phyloP scores from a whole-genome alignment of 1,140 invertebrate genomes.

The Aleiodes sp. region DNA sequence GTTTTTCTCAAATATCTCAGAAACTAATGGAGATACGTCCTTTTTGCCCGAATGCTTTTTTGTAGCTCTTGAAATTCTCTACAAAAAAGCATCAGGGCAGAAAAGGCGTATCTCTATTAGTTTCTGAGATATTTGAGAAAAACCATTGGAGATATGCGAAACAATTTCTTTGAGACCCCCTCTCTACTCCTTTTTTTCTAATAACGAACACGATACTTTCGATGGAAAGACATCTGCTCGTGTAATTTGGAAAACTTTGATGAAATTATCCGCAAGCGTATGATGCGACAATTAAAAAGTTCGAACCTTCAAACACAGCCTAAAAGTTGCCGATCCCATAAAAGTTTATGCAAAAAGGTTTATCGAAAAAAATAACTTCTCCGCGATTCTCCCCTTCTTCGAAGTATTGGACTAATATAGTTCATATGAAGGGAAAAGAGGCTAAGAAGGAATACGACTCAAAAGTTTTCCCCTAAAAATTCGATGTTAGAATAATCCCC shows the following conservation, averaged over 20 bases:
- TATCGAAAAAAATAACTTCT: conserved; percentile 4
- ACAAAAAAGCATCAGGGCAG: no score
- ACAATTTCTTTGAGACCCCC: no score
- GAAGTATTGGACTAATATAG: neutral
- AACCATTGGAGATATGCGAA: no score
- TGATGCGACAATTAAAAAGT: conserved; percentile 9
- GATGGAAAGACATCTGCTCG: neutral
- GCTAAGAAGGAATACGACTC: neutral
- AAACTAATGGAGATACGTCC: no score
- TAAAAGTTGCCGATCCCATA: conserved; percentile 42
- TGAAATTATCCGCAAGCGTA: neutral
- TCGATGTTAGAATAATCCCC: neutral
- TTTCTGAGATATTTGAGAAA: neutral
- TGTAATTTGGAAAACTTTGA: neutral
- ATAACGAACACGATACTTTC: no score
- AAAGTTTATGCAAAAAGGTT: conserved; percentile 38
- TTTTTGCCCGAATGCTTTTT: neutral
- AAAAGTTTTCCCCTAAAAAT: neutral
- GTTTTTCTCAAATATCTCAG: no score
- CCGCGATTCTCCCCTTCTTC: conserved; percentile 18
- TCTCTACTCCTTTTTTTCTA: no score
- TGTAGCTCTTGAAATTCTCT: neutral
- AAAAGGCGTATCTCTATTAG: neutral
- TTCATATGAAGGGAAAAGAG: neutral
- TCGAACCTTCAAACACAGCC: conserved; percentile 18